Percentiles rank a stretch among this genome's conserved stretches.
Conservation (phyloP, 2,888 invertebrate genomes). For the Halictus ligatus region DNA sequence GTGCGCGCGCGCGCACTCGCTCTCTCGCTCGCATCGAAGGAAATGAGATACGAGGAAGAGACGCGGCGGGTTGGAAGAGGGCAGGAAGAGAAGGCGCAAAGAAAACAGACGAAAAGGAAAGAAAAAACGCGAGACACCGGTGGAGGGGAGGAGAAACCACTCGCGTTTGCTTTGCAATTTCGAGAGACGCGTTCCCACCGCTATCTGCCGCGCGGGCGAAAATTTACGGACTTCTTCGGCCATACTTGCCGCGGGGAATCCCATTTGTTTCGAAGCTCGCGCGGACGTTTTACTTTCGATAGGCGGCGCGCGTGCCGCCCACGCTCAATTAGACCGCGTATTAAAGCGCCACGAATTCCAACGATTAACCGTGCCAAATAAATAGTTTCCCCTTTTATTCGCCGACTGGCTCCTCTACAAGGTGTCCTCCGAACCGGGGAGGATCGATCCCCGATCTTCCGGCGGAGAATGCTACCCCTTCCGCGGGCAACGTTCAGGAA, state of each 20-base stretch:
- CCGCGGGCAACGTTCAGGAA: too few relatives aligned
- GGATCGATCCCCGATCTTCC: neutral
- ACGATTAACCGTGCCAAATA: slow-evolving; percentile 53
- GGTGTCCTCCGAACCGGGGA: neutral
- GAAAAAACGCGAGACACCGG: neutral
- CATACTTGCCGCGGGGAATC: slow-evolving; percentile 49
- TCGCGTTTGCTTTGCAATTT: slow-evolving; percentile 40
- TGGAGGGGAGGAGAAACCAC: neutral
- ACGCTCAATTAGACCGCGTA: slow-evolving; percentile 58
- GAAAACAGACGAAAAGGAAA: neutral
- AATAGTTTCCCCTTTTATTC: slow-evolving; percentile 40
- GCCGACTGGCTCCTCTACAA: neutral
- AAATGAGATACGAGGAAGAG: slow-evolving; percentile 15
- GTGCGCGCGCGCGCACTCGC: neutral
- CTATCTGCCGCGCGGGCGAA: slow-evolving; percentile 39
- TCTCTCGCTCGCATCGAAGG: neutral
- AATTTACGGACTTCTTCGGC: slow-evolving; percentile 63
- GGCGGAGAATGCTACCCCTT: neutral
- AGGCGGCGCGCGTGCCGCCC: slow-evolving; percentile 47
- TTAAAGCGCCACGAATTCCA: slow-evolving; percentile 55
- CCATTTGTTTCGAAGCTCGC: slow-evolving; percentile 63
- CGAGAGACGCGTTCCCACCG: slow-evolving; percentile 38
- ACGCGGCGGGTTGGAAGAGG: neutral
- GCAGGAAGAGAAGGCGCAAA: neutral
- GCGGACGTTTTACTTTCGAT: slow-evolving; percentile 50